Base-by-base conservation (phyloP, 1,140 invertebrate species). In the Bemisia tabaci region DNA sequence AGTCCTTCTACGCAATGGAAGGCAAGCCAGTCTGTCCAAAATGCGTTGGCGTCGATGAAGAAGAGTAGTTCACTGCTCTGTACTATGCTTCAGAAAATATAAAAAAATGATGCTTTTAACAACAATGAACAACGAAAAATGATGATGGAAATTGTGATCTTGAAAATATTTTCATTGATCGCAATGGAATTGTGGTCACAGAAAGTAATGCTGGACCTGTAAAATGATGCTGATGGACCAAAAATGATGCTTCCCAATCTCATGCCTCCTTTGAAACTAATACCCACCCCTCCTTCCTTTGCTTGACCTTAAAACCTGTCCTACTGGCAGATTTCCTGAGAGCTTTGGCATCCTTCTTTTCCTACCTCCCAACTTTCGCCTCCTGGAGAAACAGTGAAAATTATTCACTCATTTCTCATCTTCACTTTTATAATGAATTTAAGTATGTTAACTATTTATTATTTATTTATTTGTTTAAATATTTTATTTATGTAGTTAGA, bases 1-100 rank as follows among this genome's bases (percentile, higher is more conserved):
- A 94, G 77, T 94, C 91, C 65, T 97, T 97, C 82, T 97, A 96
- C 80, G 92, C 90, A 67, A 91, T 94, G 84, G 92, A 94, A 79
- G 90, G 89, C 72, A 92, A 92, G 78, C 91, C 91, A 25, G 89
- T 94, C 69, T 94, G 92, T 80, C 89, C 88, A 48, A 86, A 88
- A 79, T 94, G 92, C 79, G 89, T 91, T 73, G 92, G 92, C 68
- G 88, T 92, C 60, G 91, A 92, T 72, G 91, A 92, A 72, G 91
- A 93, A 71, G 89, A 91, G 76, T 87, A 89, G 72, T 62, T 25
- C 61, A 62, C 23, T 2, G 2, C 39, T 65, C 48, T 48, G 33
- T 48, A 48, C 33, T 17, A 48, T 5, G 33, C n/a, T n/a, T n/a
- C n/a, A 71, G 68, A 70, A 69, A 71, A 72, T 67, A 72, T 69